A percentile compares a stretch with the other conserved stretches of the same genome.
These are phyloP conservation scores for Lophura nycthemera DNA, from an alignment of 2,113 vertebrate species.

Conservation along the genomic window DNA sequence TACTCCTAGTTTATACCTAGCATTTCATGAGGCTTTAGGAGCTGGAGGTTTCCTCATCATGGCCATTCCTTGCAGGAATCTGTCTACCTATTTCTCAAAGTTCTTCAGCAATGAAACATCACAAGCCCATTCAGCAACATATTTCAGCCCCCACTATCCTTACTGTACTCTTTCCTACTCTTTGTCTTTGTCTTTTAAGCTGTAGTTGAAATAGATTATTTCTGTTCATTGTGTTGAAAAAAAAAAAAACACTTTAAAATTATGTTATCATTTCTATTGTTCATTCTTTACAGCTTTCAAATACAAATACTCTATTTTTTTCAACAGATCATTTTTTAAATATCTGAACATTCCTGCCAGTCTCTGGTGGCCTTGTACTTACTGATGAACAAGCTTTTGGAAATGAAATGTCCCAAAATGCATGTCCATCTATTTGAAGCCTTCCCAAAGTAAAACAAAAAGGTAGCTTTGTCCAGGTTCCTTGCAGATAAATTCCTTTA, in stretches of 20 bases:
- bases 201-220: not conserved
- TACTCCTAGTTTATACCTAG: not conserved
- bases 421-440: rapidly evolving
- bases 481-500: not conserved
- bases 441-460: not conserved
- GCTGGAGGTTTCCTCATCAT: not conserved
- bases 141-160: not conserved
- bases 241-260: no score
- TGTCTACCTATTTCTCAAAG: not conserved
- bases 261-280: no score
- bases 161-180: not conserved
- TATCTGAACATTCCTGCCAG: not conserved
- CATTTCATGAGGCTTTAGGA: not conserved
- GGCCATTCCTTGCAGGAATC: not conserved
- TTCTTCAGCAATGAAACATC: not conserved
- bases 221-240: not conserved
- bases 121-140: not conserved
- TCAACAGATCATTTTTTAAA: no score
- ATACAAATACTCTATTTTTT: no score
- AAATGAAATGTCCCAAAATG: not conserved
- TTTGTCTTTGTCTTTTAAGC: not conserved
- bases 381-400: not conserved
- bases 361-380: not conserved
- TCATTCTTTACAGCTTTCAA: no score
- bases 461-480: not conserved